Conservation (phyloP, 2,113 vertebrate genomes). For the Sceloporus undulatus region DNA sequence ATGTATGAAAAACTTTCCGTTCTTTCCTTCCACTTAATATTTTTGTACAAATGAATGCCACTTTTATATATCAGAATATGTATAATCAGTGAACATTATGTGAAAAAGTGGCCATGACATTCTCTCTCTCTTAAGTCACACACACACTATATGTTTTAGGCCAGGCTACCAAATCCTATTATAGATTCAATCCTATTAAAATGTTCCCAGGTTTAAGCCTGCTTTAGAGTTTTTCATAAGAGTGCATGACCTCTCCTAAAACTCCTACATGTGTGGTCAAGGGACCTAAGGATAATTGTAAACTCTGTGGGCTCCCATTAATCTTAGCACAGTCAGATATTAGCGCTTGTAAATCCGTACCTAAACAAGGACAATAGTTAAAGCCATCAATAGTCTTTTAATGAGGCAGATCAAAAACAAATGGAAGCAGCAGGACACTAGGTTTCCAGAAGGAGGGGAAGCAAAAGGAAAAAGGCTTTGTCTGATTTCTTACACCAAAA, state of each 20-base stretch:
- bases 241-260: constrained; percentile 83
- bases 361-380: constrained; percentile 89
- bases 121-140: background rate
- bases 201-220: constrained; percentile 88
- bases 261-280: constrained; percentile 88
- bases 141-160: constrained; percentile 73
- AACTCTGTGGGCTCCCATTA: constrained; percentile 86
- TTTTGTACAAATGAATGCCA: background rate
- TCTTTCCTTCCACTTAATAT: constrained; percentile 43
- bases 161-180: constrained; percentile 88
- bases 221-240: constrained; percentile 86
- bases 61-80: constrained; percentile 31
- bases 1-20: constrained; percentile 23
- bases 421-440: constrained; percentile 85
- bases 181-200: constrained; percentile 91
- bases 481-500: constrained; percentile 70
- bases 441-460: constrained; percentile 78
- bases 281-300: constrained; percentile 86
- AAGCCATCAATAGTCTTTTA: constrained; percentile 90
- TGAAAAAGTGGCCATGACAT: constrained; percentile 40
- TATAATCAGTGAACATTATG: constrained; percentile 51
- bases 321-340: constrained; percentile 87
- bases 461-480: constrained; percentile 75
- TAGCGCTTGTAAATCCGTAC: constrained; percentile 90
- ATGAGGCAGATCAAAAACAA: constrained; percentile 93